Evolutionary conservation across 2,797 vertebrate genomes (phyloP), one percentile per base, ranked within the genome.

Genomic region (Monodelphis domestica): DNA sequence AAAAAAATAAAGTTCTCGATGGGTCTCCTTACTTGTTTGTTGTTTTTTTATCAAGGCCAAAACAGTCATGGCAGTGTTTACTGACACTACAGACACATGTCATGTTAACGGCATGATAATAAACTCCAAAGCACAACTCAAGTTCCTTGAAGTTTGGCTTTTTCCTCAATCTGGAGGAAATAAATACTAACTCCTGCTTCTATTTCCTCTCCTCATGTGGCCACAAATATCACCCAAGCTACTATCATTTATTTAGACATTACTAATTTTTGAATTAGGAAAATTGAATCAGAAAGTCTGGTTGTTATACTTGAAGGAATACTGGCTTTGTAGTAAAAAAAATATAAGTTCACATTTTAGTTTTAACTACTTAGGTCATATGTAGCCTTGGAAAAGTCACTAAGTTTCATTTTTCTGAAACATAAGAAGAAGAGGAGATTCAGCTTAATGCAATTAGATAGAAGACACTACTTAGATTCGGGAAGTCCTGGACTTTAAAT

Each of bases 21-120:
- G 30, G 24, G 30, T 38, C 53, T 14, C 30, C 5, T 30, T 89
- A 29, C n/a, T 0, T 54, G 53, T 91, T 70, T 52, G 90, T 90
- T 91, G n/a, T 84, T 94, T 91, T n/a, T n/a, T 95, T 63, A 56
- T 57, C 88, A 63, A 87, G 2, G 11, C 51, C 24, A 78, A 38
- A 17, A 28, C 57, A 92, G 87, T 52, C n/a, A 56, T 92, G 51
- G 89, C 33, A 54, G 0, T 91, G 51, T 90, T 96, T 87, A 54
- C 50, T 70, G 90, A 0, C 84, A 63, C 33, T 92, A 26, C 51
- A 89, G 52, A 55, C 12, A 84, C 30, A 91, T 56, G 14, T 28
- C 87, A 90, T 29, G 38, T n/a, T 87, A 88, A n/a, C 6, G 21
- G 33, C 11, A 14, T 5, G 3, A 45, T 1, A 54, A 21, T 54